phyloP scores from a whole-genome alignment of 2,888 invertebrate genomes.

The Dysmachus trigonus region DNA sequence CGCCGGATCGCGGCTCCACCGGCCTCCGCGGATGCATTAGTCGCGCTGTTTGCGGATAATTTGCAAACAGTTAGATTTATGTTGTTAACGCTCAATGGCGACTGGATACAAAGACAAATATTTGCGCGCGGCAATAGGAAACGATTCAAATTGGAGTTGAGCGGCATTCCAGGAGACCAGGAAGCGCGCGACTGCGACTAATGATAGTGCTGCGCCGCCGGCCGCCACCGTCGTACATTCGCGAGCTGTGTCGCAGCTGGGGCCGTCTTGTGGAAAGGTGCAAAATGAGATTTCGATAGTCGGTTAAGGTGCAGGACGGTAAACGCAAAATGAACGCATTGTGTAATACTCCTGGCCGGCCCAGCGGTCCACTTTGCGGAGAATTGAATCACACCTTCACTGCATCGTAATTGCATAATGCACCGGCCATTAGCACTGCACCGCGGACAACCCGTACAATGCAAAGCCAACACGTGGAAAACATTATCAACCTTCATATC shows the following conservation, averaged over 20 bases:
- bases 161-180: background rate
- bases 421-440: background rate
- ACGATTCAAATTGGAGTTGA: conserved; percentile 23
- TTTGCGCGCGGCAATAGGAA: conserved; percentile 19
- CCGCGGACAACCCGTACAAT: background rate
- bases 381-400: conserved; percentile 1
- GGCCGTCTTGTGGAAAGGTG: background rate
- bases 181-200: background rate
- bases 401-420: background rate
- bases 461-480: background rate
- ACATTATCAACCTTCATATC: background rate
- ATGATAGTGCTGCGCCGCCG: background rate
- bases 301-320: background rate
- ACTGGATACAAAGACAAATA: conserved; percentile 24
- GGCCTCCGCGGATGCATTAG: conserved; percentile 18
- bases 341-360: background rate
- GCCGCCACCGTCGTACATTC: too few relatives aligned
- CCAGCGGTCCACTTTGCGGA: background rate
- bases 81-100: conserved; percentile 41
- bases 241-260: too few relatives aligned
- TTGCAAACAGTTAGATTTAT: conserved; percentile 43
- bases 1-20: background rate
- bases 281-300: background rate
- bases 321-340: background rate
- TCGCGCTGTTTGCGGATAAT: conserved; percentile 12